phyloP scores from a whole-genome alignment of 2,113 vertebrate species.

The Charadrius vociferus region DNA sequence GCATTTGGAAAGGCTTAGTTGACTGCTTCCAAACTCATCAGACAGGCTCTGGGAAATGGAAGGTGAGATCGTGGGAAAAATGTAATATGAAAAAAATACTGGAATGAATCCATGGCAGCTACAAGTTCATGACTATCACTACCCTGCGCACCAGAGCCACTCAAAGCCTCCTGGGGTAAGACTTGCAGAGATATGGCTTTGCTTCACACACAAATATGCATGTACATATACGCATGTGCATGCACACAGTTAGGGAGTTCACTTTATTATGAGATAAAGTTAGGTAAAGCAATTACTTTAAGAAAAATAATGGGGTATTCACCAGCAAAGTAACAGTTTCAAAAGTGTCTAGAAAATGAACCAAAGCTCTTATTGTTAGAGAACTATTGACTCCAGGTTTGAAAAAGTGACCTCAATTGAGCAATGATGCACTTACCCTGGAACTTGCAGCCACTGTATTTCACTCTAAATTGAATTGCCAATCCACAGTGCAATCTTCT shows the following conservation, averaged over 20 bases:
- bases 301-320: conserved; percentile 4
- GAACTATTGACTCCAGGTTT: conserved; percentile 49
- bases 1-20: conserved; percentile 9
- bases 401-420: conserved; percentile 60
- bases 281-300: neutral
- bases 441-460: conserved; percentile 42
- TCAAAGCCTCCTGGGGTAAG: neutral
- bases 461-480: conserved; percentile 58
- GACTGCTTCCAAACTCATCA: conserved; percentile 11
- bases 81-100: neutral
- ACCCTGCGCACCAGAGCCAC: neutral
- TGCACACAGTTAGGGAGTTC: neutral
- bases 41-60: conserved; percentile 26
- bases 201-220: neutral
- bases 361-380: conserved; percentile 23
- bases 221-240: neutral
- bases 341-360: conserved; percentile 43
- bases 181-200: neutral
- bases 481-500: conserved; percentile 31
- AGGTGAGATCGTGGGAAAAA: conserved; percentile 59
- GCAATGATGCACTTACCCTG: conserved; percentile 52
- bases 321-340: neutral
- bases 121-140: neutral
- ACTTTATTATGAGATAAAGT: neutral
- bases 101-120: neutral